Evolutionary conservation across 2,113 vertebrate genomes (phyloP), one percentile per base, ranked within the genome.

Genomic region (Mixornis gularis): DNA sequence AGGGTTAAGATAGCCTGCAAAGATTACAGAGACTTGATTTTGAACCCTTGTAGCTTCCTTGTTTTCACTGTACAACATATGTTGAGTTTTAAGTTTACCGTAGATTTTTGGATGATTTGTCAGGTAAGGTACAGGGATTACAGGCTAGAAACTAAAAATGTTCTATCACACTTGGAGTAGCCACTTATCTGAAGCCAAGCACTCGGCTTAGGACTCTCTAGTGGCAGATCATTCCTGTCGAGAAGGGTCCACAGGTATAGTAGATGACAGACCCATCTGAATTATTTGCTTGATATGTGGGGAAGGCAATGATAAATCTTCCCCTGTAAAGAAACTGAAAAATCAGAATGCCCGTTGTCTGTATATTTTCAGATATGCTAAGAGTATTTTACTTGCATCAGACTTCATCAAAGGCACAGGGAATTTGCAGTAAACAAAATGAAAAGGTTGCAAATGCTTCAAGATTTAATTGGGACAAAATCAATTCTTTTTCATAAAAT

Each of bases 281-380:
- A 53, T 63, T 58, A n/a, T 46, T 84, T 84, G 38, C 26, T 79
- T 81, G 20, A 2, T 85, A 4, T 24, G 10, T 55, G 55, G 24
- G 17, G 29, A 84, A 63, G 16, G 7, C 1, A 7, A n/a, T 40
- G 21, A 53, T 65, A 63, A 66, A 55, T n/a, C n/a, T 46, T 21
- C 13, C 5, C 5, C 17, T 34, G 25, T 21, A 27, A 91, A 66
- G 36, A 84, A 73, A 49, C 0, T 22, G 60, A 70, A 58, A 81
- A 59, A 26, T 29, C 0, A 0, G 7, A 63, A 34, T 30, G 70
- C 5, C 3, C 1, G 0, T 66, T 53, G 7, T 70, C 30, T 59
- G 5, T 66, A 2, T 78, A 13, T 91, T 79, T 78, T 89, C 17
- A 43, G 2, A 29, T 29, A 30, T 4, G 3, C 48, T 49, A 30